Evolutionary conservation across 2,113 vertebrate genomes (phyloP).

Genomic region (Fulica atra): DNA sequence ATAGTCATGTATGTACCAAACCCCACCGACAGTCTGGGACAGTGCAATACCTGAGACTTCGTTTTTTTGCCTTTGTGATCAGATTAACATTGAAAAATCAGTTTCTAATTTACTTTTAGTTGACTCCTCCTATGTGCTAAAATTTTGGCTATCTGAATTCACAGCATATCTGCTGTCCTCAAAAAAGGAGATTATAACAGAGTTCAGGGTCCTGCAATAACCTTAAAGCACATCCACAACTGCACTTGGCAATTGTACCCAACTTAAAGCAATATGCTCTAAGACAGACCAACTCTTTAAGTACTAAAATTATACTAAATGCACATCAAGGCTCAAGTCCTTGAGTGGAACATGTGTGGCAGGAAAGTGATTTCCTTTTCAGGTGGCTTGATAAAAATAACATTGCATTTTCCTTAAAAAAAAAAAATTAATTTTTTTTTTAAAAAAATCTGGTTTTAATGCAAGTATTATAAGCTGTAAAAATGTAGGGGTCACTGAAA

Average conservation of each 20-base stretch:
- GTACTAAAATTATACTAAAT: not conserved
- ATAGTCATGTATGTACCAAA: not conserved
- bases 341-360: not conserved
- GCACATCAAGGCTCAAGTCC: not conserved
- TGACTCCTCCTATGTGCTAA: not conserved
- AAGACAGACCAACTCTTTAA: not conserved
- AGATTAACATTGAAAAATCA: not conserved
- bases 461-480: not conserved
- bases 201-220: not conserved
- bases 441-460: not conserved
- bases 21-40: not conserved
- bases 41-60: not conserved
- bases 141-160: not conserved
- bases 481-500: not conserved
- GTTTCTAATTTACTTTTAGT: conserved; percentile 34
- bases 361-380: not conserved
- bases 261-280: not conserved
- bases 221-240: not conserved
- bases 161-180: not conserved
- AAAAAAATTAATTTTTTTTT: no score
- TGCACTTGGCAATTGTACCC: not conserved
- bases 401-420: not conserved
- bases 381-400: not conserved
- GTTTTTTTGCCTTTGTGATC: not conserved
- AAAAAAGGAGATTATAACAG: not conserved